Percentiles rank a stretch among this genome's conserved stretches.
Evolutionary conservation across 2,113 vertebrate genomes (phyloP).

Genomic region (Cinclus mexicanus): DNA sequence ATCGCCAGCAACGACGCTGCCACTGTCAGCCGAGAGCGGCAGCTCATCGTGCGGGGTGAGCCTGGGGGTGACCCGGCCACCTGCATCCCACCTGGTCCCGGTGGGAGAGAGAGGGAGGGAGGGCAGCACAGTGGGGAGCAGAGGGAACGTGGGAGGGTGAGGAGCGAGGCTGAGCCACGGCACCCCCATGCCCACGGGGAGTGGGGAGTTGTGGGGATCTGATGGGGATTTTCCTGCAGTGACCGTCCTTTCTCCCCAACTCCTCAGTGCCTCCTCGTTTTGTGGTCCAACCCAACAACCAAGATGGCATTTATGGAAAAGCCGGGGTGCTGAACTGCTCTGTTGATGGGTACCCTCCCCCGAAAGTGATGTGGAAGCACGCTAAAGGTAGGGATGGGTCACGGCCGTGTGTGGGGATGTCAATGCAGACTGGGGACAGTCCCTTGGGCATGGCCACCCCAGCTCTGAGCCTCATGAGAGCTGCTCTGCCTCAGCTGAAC

Average conservation of each 20-base stretch:
- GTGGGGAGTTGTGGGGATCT: fast-evolving
- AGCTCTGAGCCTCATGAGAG: fast-evolving
- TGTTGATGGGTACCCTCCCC: conserved; percentile 94
- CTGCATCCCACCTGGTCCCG: fast-evolving
- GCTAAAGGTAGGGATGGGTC: conserved; percentile 82
- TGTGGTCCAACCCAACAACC: conserved; percentile 97
- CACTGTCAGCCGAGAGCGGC: conserved; percentile 94
- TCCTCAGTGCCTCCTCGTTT: conserved; percentile 92
- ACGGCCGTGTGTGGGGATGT: fast-evolving
- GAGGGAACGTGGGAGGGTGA: background rate
- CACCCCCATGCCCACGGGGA: fast-evolving
- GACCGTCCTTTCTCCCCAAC: background rate
- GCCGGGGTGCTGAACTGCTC: conserved; percentile 96
- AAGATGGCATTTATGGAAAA: conserved; percentile 97
- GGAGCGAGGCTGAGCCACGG: background rate
- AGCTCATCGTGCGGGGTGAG: conserved; percentile 96
- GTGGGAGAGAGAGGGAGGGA: background rate
- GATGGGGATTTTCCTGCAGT: background rate
- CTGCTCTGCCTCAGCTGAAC: background rate
- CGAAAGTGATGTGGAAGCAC: conserved; percentile 99
- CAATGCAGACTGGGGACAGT: background rate
- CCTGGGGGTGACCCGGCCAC: fast-evolving
- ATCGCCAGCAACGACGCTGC: conserved; percentile 96
- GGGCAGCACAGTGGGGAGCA: background rate
- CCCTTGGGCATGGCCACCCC: background rate